These are phyloP conservation scores for Sebastes matsubarae DNA, from an alignment of 2,797 vertebrate genomes.

Conservation along the genomic window DNA sequence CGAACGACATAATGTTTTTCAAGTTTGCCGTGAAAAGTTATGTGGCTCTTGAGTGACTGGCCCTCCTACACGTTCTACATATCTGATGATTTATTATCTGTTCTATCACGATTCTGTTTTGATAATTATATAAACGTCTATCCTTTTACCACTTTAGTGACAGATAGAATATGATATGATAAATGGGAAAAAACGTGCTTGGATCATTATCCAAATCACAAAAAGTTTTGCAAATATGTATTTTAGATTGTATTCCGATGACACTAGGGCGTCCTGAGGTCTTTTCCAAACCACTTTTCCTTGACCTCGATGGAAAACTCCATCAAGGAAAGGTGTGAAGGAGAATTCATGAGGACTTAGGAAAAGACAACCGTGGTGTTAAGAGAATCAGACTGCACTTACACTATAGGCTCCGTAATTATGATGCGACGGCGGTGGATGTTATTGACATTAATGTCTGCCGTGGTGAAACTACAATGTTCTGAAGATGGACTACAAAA, in stretches of 20 bases:
- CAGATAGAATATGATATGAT: background rate
- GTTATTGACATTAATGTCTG: too few species aligned
- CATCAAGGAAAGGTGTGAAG: too few species aligned
- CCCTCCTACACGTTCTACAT: constrained; percentile 56
- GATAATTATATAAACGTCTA: constrained; percentile 20
- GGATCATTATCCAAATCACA: background rate
- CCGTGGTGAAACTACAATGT: too few species aligned
- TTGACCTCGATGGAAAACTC: too few species aligned
- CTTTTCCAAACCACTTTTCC: too few species aligned
- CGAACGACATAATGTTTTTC: constrained; percentile 51
- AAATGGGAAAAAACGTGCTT: background rate
- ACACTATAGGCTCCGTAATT: too few species aligned
- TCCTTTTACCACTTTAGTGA: background rate
- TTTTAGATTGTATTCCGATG: background rate
- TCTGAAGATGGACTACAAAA: too few species aligned
- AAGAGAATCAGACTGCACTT: too few species aligned
- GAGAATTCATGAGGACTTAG: too few species aligned
- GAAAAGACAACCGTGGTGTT: too few species aligned
- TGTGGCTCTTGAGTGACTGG: constrained; percentile 29
- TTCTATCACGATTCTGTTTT: constrained; percentile 14
- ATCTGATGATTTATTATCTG: constrained; percentile 50
- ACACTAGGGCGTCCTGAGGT: background rate
- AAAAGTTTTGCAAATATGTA: background rate
- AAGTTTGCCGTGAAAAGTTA: constrained; percentile 69
- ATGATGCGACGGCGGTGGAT: too few species aligned